Evolutionary conservation across 2,113 vertebrate species (phyloP), one percentile per base, ranked within the genome.

Genomic region (Planiliza haematocheilus): DNA sequence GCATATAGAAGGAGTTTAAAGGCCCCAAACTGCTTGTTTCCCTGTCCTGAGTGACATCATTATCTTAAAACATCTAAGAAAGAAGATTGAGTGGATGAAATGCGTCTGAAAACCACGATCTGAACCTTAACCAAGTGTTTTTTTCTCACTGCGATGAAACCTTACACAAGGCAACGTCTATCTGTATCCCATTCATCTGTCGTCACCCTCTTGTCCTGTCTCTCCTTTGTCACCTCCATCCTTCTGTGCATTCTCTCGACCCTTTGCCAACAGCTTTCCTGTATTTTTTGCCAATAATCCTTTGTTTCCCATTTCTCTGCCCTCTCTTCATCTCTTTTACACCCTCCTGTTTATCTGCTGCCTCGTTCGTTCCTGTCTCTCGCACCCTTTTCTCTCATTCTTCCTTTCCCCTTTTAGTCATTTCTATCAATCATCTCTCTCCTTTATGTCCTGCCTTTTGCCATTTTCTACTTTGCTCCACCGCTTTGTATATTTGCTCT

Each of bases 391-490:
- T 64, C 52, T 63, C 57, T 65, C 45, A 73, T 64, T 62, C 10
- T 52, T 70, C 39, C 38, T 39, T 73, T 67, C 55, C 75, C 42
- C 46, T 68, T 53, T 76, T 14, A 71, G 52, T 69, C 39, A 53
- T 87, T 64, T 83, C 74, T 45, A 68, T 82, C 72, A 74, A 79
- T 77, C 59, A 62, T 80, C 49, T 16, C 24, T 73, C 50, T 74
- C 55, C 17, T 70, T 77, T 66, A 50, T 79, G 43, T 37, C 74
- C 36, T 39, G 11, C 20, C 48, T 66, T 38, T 56, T 82, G 70
- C 65, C 81, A 70, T 77, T 81, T 81, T 86, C 63, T 77, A 48
- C 82, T 55, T 63, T 70, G 53, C 59, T 82, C 69, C 50, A 75
- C 75, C 24, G 11, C 77, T 74, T 70, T 64, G 43, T 76, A 58